Base-by-base conservation (phyloP, 1,140 invertebrate genomes). In the Hydropsyche tenuis region DNA sequence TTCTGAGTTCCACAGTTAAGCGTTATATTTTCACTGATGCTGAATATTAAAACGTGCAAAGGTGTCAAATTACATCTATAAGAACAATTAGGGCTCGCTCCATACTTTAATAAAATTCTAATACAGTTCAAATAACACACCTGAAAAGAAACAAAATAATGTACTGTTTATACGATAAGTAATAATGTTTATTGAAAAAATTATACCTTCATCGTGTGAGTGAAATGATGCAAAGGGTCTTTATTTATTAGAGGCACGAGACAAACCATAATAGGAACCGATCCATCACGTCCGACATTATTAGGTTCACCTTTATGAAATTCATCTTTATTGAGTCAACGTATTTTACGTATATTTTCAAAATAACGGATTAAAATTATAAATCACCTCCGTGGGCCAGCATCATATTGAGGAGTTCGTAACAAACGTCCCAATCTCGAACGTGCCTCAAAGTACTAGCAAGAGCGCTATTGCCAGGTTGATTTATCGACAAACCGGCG, bases 91-190 rank as follows among this genome's bases (percentile, higher is more conserved):
- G 90, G 89, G 82, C 91, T 92, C 6, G 90, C 91, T 73, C 90
- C 90, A 79, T 90, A 85, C 80, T 90, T 89, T 76, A 90, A 80
- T 48, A 92, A 79, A 53, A 92, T 89, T 25, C 90, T 84, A 23
- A 92, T 90, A 81, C 90, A 92, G 79, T 92, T 92, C 69, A 92
- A 80, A 80, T 91, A 92, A 80, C 90, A 92, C 1, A 92, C 89
- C 89, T 90, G 65, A n/a, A 82, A 73, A 68, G 46, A 62, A n/a
- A 63, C 14, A 75, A 74, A 37, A 46, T 11, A 60, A 62, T 30
- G 3, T 37, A 37, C 3, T 60, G 14, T 16, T 9, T 16, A 60
- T 7, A 7, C n/a, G n/a, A n/a, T n/a, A 20, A 68, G 7, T 9
- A 45, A 9, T 48, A 12, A 23, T 69, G 43, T 69, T 7, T 65